Conservation (phyloP, 2,888 invertebrate species). For the Meiosimyza platycephala region DNA sequence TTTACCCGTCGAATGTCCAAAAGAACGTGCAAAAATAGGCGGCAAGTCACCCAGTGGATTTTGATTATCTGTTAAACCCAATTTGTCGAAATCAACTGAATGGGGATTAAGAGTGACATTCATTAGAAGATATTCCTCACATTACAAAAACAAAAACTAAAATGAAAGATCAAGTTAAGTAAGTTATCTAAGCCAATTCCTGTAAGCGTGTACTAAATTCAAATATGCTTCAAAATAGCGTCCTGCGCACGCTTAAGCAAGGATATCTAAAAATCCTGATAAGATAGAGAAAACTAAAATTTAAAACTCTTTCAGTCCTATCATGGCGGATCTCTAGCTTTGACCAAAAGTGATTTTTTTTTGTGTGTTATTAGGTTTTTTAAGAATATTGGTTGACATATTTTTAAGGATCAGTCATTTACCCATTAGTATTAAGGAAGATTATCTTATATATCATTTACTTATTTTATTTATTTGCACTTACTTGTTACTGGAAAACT, state of each 20-base stretch:
- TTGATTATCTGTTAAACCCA: slow-evolving; percentile 88
- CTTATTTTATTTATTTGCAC: slow-evolving; percentile 58
- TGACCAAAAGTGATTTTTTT: too few relatives aligned
- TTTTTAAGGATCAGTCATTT: too few relatives aligned
- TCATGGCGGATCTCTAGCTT: too few relatives aligned
- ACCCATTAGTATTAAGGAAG: too few relatives aligned
- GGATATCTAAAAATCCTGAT: too few relatives aligned
- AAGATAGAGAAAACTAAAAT: neutral
- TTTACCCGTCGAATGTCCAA: slow-evolving; percentile 79
- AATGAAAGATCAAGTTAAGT: neutral
- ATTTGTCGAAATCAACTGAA: slow-evolving; percentile 85
- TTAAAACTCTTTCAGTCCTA: neutral
- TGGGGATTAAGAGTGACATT: slow-evolving; percentile 36
- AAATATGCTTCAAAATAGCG: too few relatives aligned
- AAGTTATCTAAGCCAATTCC: too few relatives aligned
- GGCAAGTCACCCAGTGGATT: slow-evolving; percentile 86
- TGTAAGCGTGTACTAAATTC: too few relatives aligned
- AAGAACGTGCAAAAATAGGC: slow-evolving; percentile 79
- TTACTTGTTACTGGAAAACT: slow-evolving; percentile 88
- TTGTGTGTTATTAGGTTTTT: too few relatives aligned
- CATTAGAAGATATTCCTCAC: neutral
- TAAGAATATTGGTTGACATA: too few relatives aligned
- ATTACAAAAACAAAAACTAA: neutral
- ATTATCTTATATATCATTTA: too few relatives aligned
- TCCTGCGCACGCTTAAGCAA: too few relatives aligned